phyloP scores from a whole-genome alignment of 1,140 invertebrate species.

The Papilio polytes region DNA sequence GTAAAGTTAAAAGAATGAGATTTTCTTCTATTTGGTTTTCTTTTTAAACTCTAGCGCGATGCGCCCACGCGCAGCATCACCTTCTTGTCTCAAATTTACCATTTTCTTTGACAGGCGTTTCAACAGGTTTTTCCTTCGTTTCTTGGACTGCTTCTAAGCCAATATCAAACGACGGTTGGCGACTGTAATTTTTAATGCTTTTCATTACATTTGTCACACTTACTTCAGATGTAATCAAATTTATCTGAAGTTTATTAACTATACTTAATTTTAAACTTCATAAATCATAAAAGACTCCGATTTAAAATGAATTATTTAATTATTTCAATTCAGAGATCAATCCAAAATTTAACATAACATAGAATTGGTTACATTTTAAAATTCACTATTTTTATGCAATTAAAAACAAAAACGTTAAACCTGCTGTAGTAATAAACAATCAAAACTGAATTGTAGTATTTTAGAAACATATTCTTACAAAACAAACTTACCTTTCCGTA shows the following conservation, averaged over 20 bases:
- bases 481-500: slow-evolving; percentile 63
- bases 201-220: neutral
- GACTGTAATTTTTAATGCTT: slow-evolving; percentile 4
- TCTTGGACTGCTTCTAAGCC: slow-evolving; percentile 71
- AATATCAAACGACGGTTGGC: slow-evolving; percentile 74
- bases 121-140: slow-evolving; percentile 55
- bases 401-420: too few species aligned
- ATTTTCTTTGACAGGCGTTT: slow-evolving; percentile 45
- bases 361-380: too few species aligned
- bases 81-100: slow-evolving; percentile 35
- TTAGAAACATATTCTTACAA: too few species aligned
- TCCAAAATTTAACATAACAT: too few species aligned
- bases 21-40: neutral
- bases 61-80: slow-evolving; percentile 39
- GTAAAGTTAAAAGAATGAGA: neutral
- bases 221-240: neutral
- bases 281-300: neutral
- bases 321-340: too few species aligned
- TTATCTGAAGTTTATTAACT: too few species aligned
- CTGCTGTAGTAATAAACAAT: too few species aligned
- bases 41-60: slow-evolving; percentile 22
- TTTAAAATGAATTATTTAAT: slow-evolving; percentile 43
- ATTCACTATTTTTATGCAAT: too few species aligned
- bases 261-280: too few species aligned
- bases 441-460: too few species aligned